A percentile compares a stretch with the other conserved stretches of the same genome.
Conservation (phyloP, 2,797 vertebrate species). For the Pipistrellus pipistrellus region DNA sequence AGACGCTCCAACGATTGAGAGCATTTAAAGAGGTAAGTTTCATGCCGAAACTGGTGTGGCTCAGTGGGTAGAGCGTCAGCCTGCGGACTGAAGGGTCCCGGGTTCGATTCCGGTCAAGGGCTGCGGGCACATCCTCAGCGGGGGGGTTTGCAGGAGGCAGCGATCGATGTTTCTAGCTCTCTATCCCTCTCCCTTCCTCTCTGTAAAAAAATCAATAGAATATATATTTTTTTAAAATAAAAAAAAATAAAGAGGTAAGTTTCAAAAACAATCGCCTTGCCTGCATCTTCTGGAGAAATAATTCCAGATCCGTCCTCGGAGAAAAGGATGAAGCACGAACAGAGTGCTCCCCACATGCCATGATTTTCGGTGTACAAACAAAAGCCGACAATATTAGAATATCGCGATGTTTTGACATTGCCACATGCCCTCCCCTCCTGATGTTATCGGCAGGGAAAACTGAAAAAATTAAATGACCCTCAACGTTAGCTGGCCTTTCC, state of each 20-base stretch:
- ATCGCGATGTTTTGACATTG: not conserved
- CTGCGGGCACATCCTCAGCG: too few species aligned
- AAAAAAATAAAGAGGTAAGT: slow-evolving; percentile 91
- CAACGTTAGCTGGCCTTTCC: not conserved
- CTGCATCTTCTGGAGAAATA: not conserved
- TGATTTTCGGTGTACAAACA: not conserved
- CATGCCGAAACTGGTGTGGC: not conserved
- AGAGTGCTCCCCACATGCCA: not conserved
- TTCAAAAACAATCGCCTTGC: not conserved
- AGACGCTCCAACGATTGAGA: slow-evolving; percentile 94
- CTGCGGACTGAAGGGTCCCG: too few species aligned
- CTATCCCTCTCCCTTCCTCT: too few species aligned
- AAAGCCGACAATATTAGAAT: not conserved
- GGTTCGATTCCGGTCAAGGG: too few species aligned
- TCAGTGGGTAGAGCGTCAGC: too few species aligned
- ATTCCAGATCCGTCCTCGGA: not conserved
- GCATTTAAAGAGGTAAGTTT: slow-evolving; percentile 94
- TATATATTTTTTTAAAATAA: too few species aligned
- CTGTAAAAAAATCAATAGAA: too few species aligned
- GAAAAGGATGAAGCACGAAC: not conserved
- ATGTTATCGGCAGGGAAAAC: not conserved
- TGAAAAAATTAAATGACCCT: not conserved
- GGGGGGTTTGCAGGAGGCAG: too few species aligned
- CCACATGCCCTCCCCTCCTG: accelerated
- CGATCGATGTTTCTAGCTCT: too few species aligned